A percentile compares a stretch with the other conserved stretches of the same genome.
These are phyloP conservation scores for Riparia riparia DNA, from an alignment of 2,113 vertebrate genomes.

Conservation along the genomic window DNA sequence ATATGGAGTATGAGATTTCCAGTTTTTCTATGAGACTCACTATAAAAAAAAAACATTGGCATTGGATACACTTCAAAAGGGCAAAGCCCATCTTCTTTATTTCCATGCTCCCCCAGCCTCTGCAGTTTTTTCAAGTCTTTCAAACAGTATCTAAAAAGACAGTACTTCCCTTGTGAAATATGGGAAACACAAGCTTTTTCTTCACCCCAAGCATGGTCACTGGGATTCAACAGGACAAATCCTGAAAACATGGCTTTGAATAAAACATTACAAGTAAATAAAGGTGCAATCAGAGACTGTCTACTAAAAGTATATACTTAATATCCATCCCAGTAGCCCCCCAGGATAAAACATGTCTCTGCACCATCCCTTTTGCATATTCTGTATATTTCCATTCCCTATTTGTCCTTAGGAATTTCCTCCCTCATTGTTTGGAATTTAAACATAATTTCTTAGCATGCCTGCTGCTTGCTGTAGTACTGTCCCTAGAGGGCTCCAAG, in stretches of 20 bases:
- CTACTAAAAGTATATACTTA: background rate
- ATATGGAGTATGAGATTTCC: background rate
- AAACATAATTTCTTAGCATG: background rate
- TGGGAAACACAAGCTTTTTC: background rate
- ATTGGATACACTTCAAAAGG: background rate
- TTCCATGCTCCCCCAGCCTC: background rate
- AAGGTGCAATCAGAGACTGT: background rate
- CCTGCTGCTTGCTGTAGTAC: background rate
- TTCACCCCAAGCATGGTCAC: background rate
- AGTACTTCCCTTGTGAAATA: background rate
- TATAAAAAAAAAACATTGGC: background rate
- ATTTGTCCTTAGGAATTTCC: background rate
- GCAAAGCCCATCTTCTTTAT: background rate
- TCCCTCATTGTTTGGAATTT: rapidly evolving
- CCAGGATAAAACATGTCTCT: background rate
- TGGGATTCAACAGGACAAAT: background rate
- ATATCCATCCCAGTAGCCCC: background rate
- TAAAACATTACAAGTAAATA: background rate
- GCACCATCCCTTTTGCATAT: background rate
- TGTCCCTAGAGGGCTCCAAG: background rate
- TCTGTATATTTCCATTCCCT: background rate
- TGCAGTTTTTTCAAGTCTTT: background rate
- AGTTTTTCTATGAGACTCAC: background rate
- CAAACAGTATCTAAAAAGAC: background rate
- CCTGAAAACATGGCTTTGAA: background rate